These are phyloP conservation scores for Eleutherodactylus coqui DNA, from an alignment of 2,797 vertebrate species.

Conservation along the genomic window DNA sequence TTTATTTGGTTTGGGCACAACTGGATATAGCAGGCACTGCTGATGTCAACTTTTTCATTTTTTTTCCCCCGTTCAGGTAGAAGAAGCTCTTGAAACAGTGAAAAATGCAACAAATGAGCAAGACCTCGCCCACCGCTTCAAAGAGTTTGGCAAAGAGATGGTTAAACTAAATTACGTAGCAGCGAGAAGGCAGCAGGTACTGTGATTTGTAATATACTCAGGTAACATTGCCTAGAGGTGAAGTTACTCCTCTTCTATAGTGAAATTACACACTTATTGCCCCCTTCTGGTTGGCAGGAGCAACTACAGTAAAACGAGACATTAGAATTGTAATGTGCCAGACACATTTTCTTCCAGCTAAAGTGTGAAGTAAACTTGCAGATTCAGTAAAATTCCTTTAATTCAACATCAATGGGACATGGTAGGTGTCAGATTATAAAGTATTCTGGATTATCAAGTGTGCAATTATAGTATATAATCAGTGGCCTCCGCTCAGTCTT, in stretches of 20 bases:
- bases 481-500: no score
- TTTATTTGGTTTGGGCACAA: background rate
- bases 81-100: slow-evolving; percentile 94
- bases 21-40: background rate
- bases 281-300: background rate
- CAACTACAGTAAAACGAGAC: background rate
- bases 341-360: no score
- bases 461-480: no score
- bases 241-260: background rate
- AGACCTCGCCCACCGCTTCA: slow-evolving; percentile 96
- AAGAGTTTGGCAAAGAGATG: slow-evolving; percentile 99
- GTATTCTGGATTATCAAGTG: background rate
- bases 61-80: slow-evolving; percentile 85
- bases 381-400: background rate
- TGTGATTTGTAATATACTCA: background rate
- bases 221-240: background rate
- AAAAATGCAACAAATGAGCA: slow-evolving; percentile 98
- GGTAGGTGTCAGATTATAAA: no score
- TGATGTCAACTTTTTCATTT: background rate
- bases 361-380: no score
- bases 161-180: slow-evolving; percentile 98
- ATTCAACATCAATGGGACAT: no score
- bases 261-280: background rate
- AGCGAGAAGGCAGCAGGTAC: slow-evolving; percentile 94
- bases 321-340: no score